These are phyloP conservation scores for Ictalurus furcatus DNA, from an alignment of 2,113 vertebrate genomes.

Conservation along the genomic window DNA sequence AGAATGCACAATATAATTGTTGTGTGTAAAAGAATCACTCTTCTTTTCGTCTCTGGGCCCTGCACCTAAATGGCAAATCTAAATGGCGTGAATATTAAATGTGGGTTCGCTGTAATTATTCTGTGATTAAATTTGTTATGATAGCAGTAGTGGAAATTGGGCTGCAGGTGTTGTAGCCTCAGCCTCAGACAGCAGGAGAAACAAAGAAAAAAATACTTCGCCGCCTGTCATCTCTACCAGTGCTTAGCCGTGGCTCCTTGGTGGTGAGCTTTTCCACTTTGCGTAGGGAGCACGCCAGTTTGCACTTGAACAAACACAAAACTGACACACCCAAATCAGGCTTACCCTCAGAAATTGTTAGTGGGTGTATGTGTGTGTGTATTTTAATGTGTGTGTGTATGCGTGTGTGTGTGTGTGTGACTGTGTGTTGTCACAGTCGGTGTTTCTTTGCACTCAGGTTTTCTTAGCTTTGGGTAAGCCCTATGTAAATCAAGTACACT, in stretches of 20 bases:
- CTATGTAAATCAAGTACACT: slow-evolving; percentile 16
- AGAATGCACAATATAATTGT: not conserved
- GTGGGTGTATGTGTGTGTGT: not conserved
- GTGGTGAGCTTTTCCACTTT: slow-evolving; percentile 9
- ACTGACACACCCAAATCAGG: slow-evolving; percentile 40
- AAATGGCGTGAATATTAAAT: slow-evolving; percentile 38
- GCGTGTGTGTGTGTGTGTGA: not conserved
- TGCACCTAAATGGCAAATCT: slow-evolving; percentile 10
- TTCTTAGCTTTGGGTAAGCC: slow-evolving; percentile 18
- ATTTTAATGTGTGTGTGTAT: not conserved
- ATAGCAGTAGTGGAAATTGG: not conserved
- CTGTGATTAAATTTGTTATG: slow-evolving; percentile 22
- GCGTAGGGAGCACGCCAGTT: slow-evolving; percentile 25
- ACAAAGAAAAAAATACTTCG: not conserved
- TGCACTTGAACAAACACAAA: slow-evolving; percentile 41
- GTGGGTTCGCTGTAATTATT: slow-evolving; percentile 30
- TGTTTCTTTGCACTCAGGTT: slow-evolving; percentile 17
- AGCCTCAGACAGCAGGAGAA: slow-evolving; percentile 13
- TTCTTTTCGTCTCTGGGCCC: slow-evolving; percentile 7
- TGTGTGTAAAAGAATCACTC: not conserved
- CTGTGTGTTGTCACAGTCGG: slow-evolving; percentile 11
- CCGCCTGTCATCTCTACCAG: not conserved
- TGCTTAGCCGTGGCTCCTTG: not conserved
- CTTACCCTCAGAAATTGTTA: slow-evolving; percentile 3
- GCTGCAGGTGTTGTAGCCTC: not conserved